phyloP scores from a whole-genome alignment of 2,113 vertebrate genomes.

The Onychostruthus taczanowskii region DNA sequence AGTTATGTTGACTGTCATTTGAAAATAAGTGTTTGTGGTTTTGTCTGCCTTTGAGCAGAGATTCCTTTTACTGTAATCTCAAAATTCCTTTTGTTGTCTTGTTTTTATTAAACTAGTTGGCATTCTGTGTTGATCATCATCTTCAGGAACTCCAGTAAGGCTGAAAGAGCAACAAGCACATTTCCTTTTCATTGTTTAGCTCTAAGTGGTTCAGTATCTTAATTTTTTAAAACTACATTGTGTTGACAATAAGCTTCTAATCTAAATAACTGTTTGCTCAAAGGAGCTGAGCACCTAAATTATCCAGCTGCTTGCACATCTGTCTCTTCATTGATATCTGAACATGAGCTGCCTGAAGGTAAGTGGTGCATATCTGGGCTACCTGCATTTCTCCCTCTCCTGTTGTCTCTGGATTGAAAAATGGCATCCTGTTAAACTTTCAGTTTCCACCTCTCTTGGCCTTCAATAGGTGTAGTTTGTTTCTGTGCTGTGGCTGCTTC shows the following conservation, averaged over 20 bases:
- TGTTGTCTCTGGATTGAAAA: neutral
- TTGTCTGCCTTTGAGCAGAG: neutral
- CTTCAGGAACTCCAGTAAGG: neutral
- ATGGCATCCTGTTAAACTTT: neutral
- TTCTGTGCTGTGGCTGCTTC: neutral
- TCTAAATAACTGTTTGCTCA: neutral
- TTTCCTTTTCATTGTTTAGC: constrained; percentile 7
- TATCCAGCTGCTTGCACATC: neutral
- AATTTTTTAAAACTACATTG: neutral
- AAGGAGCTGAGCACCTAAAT: neutral
- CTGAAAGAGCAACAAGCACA: neutral
- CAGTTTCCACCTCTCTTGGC: neutral
- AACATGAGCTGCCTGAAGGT: neutral
- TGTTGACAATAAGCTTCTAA: neutral
- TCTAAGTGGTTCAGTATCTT: neutral
- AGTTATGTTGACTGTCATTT: neutral
- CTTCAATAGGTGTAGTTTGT: neutral
- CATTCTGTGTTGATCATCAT: neutral
- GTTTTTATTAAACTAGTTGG: neutral
- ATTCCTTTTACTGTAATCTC: neutral
- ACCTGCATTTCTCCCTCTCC: neutral
- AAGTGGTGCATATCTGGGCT: neutral
- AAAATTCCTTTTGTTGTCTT: neutral
- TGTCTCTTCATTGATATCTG: neutral
- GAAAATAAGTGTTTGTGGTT: neutral